These are phyloP conservation scores for Mormyrus hasselquistii DNA, from an alignment of 2,797 vertebrate species.

Conservation along the genomic window DNA sequence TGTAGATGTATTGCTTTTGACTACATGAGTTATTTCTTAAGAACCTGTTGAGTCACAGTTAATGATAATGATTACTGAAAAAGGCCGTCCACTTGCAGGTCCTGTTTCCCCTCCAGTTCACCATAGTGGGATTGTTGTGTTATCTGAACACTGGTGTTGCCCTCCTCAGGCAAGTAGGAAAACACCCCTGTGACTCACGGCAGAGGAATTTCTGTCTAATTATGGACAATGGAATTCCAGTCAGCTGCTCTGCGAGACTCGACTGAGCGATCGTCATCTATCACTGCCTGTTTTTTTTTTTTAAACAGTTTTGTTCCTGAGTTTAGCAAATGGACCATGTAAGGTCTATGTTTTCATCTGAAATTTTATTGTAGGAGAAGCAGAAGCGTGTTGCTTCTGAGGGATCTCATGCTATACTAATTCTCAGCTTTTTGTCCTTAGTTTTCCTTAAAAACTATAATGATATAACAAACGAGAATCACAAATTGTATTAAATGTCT, in stretches of 20 bases:
- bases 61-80: background rate
- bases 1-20: background rate
- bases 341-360: background rate
- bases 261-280: constrained; percentile 33
- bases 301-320: background rate
- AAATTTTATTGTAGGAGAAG: background rate
- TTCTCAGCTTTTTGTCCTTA: background rate
- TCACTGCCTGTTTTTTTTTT: background rate
- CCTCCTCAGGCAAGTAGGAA: constrained; percentile 28
- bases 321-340: background rate
- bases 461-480: background rate
- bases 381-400: background rate
- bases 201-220: constrained; percentile 40
- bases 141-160: constrained; percentile 25
- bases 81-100: background rate
- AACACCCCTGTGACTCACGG: constrained; percentile 49
- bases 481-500: constrained; percentile 15
- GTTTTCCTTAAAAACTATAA: background rate
- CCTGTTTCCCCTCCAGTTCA: background rate
- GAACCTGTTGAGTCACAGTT: background rate
- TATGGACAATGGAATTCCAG: constrained; percentile 36
- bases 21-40: background rate
- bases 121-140: constrained; percentile 13
- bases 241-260: constrained; percentile 33
- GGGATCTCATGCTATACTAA: background rate